Conservation (phyloP, 2,888 invertebrate genomes). For the Lasioglossum marginatum region DNA sequence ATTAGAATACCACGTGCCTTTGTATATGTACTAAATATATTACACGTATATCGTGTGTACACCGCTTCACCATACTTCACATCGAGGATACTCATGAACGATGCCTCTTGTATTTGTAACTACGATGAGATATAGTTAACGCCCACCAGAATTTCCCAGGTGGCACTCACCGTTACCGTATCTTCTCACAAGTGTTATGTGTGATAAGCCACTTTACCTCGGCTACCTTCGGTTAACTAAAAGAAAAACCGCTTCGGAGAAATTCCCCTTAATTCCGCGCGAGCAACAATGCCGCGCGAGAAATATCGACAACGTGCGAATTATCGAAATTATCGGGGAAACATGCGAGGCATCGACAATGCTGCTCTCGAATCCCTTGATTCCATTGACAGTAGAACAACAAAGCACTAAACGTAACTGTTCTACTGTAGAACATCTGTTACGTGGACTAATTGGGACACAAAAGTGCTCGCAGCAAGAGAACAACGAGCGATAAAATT, state of each 20-base stretch:
- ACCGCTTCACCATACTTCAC: slow-evolving; percentile 50
- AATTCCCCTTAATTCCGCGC: slow-evolving; percentile 9
- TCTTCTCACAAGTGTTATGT: slow-evolving; percentile 55
- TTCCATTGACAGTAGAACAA: background rate
- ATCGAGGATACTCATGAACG: slow-evolving; percentile 48
- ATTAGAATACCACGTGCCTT: background rate
- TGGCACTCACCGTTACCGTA: slow-evolving; percentile 58
- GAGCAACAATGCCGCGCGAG: background rate
- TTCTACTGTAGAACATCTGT: background rate
- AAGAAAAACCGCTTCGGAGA: slow-evolving; percentile 9
- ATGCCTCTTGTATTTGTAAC: slow-evolving; percentile 64
- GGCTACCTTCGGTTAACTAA: slow-evolving; percentile 5
- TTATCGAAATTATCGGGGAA: background rate
- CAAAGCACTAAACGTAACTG: background rate
- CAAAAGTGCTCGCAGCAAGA: background rate
- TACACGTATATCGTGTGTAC: slow-evolving; percentile 11
- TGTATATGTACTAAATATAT: background rate
- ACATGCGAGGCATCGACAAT: background rate
- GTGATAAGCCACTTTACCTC: slow-evolving; percentile 47
- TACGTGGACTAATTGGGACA: background rate
- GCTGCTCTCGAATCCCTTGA: background rate
- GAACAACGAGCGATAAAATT: background rate
- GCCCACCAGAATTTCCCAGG: slow-evolving; percentile 68
- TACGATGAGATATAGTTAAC: slow-evolving; percentile 65
- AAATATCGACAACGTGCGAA: slow-evolving; percentile 10